Evolutionary conservation across 2,888 invertebrate species (phyloP), one percentile per base, ranked within the genome.

Genomic region (Conus canariensis): DNA sequence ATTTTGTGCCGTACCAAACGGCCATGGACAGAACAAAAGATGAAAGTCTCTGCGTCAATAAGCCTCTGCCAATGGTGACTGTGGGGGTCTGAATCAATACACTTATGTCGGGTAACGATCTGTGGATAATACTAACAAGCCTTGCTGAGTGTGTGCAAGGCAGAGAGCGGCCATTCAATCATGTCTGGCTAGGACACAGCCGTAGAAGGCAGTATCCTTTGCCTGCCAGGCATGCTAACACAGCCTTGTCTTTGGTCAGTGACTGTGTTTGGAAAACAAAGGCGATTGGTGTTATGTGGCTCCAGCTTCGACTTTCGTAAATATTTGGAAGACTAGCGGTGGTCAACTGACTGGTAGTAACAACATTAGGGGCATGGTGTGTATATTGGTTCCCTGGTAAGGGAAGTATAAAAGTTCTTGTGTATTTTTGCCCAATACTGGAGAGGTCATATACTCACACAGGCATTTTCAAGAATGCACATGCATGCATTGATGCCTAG

Each of bases 61-160:
- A 67, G 60, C 10, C 19, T 45, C 25, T 8, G 67, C 86, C 22
- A 5, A 67, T 30, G 59, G 86, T 45, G 58, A 10, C 45, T n/a
- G 86, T 67, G 64, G 86, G 86, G 86, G 86, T 30, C 86, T 86
- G 86, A 86, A 86, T 86, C 86, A 86, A 86, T 86, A 86, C 19
- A 67, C 12, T 25, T 25, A 19, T 19, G 16, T 19, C 30, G 19
- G 6, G 19, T 45, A 86, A 86, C 64, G 67, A 86, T 67, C 60
- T 67, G 45, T 64, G 67, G 67, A n/a, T 19, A 67, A 14, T 45
- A 45, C 14, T n/a, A 14, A 58, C 22, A 83, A 19, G 19, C 22
- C 82, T 9, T 58, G 58, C 6, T 19, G 56, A 19, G 56, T 58
- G 82, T 58, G 22, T 58, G 19, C 56, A 58, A 22, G 25, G 22